Evolutionary conservation across 2,797 vertebrate genomes (phyloP), one percentile per base, ranked within the genome.

Genomic region (Bovichtus variegatus): DNA sequence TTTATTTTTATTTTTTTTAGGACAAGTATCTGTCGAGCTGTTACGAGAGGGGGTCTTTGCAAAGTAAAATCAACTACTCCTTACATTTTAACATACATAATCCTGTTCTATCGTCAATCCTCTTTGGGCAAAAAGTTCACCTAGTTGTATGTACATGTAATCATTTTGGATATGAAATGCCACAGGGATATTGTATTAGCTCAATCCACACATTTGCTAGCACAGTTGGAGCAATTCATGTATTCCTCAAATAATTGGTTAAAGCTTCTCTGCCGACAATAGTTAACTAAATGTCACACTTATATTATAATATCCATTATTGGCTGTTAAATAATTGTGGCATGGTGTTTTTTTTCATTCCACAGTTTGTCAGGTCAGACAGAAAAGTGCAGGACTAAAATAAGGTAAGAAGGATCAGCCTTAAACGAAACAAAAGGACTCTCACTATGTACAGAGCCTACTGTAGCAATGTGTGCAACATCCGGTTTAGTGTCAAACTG

Each of bases 51-150:
- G 25, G 46, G 44, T 50, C 25, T 81, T 71, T 73, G 25, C 23
- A 49, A 64, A 71, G 5, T 51, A 41, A 54, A 36, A 18, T 58
- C 47, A 68, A 63, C 23, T 50, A 54, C 25, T 59, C 7, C 23
- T 43, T 18, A 25, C 2, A 3, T 29, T 46, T 60, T 34, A 27
- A 66, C 10, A 62, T 36, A 57, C 6, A 29, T 68, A 68, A 77
- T 68, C 53, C 40, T 46, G 21, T 23, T 71, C 36, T 68, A 50
- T 78, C 49, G 53, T 69, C n/a, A n/a, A n/a, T n/a, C n/a, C 31
- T 63, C 6, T 64, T 27, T 70, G 40, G 19, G 31, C n/a, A 43
- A 29, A 61, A 21, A n/a, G 3, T 59, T 13, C 11, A 7, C 51
- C 16, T 40, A 21, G 38, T n/a, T 66, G 21, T 38, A 55, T 29